Conservation (phyloP, 2,888 invertebrate species). For the Conchocele bisecta region DNA sequence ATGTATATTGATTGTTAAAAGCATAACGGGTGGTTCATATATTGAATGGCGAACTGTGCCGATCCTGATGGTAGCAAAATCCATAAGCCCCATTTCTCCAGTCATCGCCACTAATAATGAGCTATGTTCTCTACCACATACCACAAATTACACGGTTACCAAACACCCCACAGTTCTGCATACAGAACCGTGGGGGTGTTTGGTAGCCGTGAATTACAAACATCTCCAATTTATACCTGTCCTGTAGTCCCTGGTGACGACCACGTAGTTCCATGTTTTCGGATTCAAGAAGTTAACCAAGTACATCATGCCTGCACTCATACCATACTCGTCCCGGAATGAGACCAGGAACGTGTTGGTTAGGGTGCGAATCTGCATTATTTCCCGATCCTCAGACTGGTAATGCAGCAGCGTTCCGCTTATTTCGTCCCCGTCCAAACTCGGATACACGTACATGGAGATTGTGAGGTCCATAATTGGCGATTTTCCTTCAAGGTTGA, state of each 20-base stretch:
- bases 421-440: slow-evolving; percentile 43
- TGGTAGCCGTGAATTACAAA: too few species aligned
- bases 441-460: slow-evolving; percentile 47
- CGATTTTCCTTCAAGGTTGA: slow-evolving; percentile 20
- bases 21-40: too few species aligned
- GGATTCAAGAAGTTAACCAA: slow-evolving; percentile 51
- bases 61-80: too few species aligned
- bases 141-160: too few species aligned
- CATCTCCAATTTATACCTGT: too few species aligned
- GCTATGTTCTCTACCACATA: too few species aligned
- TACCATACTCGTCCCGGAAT: slow-evolving; percentile 56
- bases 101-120: too few species aligned
- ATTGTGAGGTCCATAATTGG: slow-evolving; percentile 47
- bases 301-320: slow-evolving; percentile 59
- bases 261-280: slow-evolving; percentile 49
- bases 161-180: too few species aligned
- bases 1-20: too few species aligned
- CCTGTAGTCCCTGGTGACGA: slow-evolving; percentile 41
- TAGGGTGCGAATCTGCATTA: slow-evolving; percentile 49
- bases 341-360: slow-evolving; percentile 55
- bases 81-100: too few species aligned
- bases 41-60: too few species aligned
- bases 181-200: too few species aligned
- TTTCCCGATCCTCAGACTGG: slow-evolving; percentile 50
- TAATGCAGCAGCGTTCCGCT: slow-evolving; percentile 55